Base-by-base conservation (phyloP, 2,113 vertebrate species). In the Ploceus nigricollis region DNA sequence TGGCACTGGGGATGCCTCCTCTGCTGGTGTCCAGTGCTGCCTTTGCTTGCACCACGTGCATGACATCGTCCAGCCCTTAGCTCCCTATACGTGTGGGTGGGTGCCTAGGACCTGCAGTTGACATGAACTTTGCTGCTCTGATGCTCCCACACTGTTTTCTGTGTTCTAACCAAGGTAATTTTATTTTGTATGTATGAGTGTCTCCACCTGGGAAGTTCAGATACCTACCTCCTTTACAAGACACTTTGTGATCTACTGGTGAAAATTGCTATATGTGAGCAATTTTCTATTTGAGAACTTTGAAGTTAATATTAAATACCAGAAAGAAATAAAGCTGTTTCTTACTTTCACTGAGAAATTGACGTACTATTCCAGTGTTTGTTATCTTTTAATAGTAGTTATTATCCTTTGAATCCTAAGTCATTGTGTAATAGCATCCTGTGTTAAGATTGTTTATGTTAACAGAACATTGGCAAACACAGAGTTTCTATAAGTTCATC, bases 281-380 rank as follows among this genome's bases (percentile, higher is more conserved):
- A 15, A 3, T 82, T 37, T 85, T 87, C 69, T 63, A 63, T 85
- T 64, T 90, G 65, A 93, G 68, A 72, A 35, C n/a, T 90, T 96
- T 31, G 60, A 75, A 54, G 64, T 58, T 19, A 70, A 51, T 84
- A 81, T 35, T 58, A 66, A 68, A 63, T 63, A 33, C 40, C 37
- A 76, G 10, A 50, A 81, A 87, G 56, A 56, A 91, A 30, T 69
- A 78, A 93, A 94, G 63, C 21, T 61, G 10, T 25, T 71, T 87
- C 23, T 93, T 75, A 47, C 30, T 89, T 95, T 81, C 47, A 66
- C 33, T 73, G 37, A 20, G 37, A 94, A 75, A 25, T 76, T 45
- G 33, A 27, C 51, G 15, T 64, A 35, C 53, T 86, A 50, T 10
- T 81, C 13, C 35, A 40, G 5, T 45, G 30, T 14, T 63, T 81